Percentiles rank a stretch among this genome's conserved stretches.
phyloP scores from a whole-genome alignment of 2,888 invertebrate species.

The Adela reaumurella region DNA sequence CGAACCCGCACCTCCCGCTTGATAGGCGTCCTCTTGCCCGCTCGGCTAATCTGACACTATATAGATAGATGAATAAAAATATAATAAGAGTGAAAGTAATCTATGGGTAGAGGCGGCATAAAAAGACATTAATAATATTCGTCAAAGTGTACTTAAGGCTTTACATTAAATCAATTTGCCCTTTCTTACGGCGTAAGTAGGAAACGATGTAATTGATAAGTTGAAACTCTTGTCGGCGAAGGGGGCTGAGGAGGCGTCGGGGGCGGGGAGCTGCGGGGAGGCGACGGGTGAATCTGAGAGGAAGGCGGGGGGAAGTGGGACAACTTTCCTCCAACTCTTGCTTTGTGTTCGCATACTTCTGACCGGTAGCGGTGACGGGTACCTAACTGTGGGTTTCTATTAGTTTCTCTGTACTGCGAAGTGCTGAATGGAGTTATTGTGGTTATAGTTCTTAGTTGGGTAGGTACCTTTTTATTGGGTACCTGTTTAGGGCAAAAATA shows the following conservation, averaged over 20 bases:
- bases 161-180: slow-evolving; percentile 59
- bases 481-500: no score
- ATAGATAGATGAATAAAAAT: no score
- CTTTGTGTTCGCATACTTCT: background rate
- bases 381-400: no score
- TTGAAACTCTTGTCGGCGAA: slow-evolving; percentile 51
- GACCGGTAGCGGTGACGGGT: background rate
- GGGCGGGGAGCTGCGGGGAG: slow-evolving; percentile 39
- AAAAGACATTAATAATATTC: slow-evolving; percentile 59
- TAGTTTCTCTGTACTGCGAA: no score
- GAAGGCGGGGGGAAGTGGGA: slow-evolving; percentile 25
- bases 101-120: slow-evolving; percentile 19
- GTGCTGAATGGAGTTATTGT: no score
- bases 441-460: no score
- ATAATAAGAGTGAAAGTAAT: no score
- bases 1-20: no score
- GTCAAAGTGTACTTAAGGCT: slow-evolving; percentile 44
- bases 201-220: slow-evolving; percentile 58
- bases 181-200: slow-evolving; percentile 56
- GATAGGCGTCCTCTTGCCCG: no score
- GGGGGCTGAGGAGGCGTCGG: slow-evolving; percentile 42
- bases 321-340: background rate
- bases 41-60: no score
- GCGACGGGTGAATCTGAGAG: slow-evolving; percentile 38
- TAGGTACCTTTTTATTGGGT: no score